phyloP scores from a whole-genome alignment of 2,797 vertebrate species.

The Acipenser ruthenus region DNA sequence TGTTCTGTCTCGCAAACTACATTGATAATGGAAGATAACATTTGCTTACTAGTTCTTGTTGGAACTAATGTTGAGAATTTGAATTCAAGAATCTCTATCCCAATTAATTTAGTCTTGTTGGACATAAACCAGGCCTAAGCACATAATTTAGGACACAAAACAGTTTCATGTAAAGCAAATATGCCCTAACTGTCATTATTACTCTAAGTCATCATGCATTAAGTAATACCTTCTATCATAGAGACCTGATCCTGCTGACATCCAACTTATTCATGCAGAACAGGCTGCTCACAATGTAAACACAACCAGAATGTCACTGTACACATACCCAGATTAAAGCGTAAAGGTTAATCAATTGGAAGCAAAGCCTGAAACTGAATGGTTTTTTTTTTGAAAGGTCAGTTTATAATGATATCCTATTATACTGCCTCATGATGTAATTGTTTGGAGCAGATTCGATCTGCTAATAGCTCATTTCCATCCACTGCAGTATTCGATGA shows the following conservation, averaged over 20 bases:
- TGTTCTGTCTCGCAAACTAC: too few relatives aligned
- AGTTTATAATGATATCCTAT: neutral
- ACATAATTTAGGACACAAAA: too few relatives aligned
- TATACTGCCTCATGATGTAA: neutral
- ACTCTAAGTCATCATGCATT: too few relatives aligned
- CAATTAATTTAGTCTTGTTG: too few relatives aligned
- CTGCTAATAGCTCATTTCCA: neutral
- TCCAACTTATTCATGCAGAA: neutral
- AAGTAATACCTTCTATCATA: too few relatives aligned
- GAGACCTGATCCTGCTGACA: neutral
- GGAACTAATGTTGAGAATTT: too few relatives aligned
- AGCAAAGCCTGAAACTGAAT: neutral
- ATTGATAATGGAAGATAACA: too few relatives aligned
- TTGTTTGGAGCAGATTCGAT: neutral
- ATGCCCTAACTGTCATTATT: too few relatives aligned
- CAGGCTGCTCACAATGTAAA: neutral
- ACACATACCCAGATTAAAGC: neutral
- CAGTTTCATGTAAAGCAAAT: too few relatives aligned
- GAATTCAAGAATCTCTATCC: too few relatives aligned
- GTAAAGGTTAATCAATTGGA: conserved; percentile 1
- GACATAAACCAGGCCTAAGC: too few relatives aligned
- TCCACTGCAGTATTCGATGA: neutral
- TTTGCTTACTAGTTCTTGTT: too few relatives aligned
- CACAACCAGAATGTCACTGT: neutral
- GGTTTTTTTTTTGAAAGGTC: neutral